Conservation (phyloP, 1,140 invertebrate genomes). For the Drosophila quadrilineata region DNA sequence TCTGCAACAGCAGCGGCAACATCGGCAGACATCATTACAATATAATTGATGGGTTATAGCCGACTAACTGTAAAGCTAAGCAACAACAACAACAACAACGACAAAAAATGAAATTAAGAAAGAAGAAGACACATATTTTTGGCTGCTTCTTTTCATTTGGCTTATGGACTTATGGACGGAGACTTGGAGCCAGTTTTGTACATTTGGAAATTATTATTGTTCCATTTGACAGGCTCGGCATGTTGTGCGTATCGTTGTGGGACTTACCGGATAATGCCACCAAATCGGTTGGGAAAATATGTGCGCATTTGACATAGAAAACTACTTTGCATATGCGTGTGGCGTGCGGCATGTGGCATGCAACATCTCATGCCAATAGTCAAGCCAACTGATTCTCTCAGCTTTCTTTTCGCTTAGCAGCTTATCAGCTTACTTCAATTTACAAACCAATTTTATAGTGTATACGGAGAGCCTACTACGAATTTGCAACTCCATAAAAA, state of each 20-base stretch:
- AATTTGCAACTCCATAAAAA: too few species aligned
- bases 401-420: too few species aligned
- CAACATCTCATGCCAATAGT: too few species aligned
- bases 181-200: slow-evolving; percentile 38
- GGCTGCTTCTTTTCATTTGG: not conserved
- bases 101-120: too few species aligned
- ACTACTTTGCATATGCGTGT: slow-evolving; percentile 49
- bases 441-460: too few species aligned
- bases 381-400: not conserved
- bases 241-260: slow-evolving; percentile 65
- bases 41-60: slow-evolving; percentile 78
- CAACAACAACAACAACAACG: too few species aligned
- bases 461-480: too few species aligned
- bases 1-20: slow-evolving; percentile 35
- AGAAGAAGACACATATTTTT: too few species aligned
- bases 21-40: slow-evolving; percentile 72
- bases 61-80: slow-evolving; percentile 69
- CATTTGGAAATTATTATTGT: slow-evolving; percentile 69
- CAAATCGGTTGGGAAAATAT: slow-evolving; percentile 51
- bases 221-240: slow-evolving; percentile 55
- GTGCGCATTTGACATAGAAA: slow-evolving; percentile 57
- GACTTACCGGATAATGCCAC: slow-evolving; percentile 38
- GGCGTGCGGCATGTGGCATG: not conserved
- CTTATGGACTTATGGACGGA: slow-evolving; percentile 22
- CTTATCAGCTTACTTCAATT: too few species aligned